Evolutionary conservation across 2,113 vertebrate genomes (phyloP).

Genomic region (Microcebus lehilahytsara): DNA sequence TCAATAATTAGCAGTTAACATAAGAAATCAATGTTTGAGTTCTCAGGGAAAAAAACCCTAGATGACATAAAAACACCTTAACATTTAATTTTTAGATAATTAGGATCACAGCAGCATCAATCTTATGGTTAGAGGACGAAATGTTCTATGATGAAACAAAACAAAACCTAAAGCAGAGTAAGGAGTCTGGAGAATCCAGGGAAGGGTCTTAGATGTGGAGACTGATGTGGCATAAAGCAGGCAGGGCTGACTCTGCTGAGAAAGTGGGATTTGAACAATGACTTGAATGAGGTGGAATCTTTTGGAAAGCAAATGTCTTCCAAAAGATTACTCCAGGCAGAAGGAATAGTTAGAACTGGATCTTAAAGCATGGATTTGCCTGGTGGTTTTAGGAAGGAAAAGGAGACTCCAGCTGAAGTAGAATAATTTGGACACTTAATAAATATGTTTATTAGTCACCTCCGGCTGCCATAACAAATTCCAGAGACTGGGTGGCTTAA

Average conservation of each 20-base stretch:
- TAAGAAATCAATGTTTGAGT: background rate
- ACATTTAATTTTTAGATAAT: background rate
- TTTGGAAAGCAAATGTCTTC: background rate
- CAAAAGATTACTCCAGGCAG: background rate
- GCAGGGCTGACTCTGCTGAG: background rate
- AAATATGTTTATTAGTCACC: background rate
- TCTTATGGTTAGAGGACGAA: background rate
- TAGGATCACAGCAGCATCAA: background rate
- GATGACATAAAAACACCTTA: background rate
- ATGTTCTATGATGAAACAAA: background rate
- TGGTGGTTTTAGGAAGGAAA: background rate
- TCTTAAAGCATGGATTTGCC: fast-evolving
- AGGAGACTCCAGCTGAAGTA: background rate
- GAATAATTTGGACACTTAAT: background rate
- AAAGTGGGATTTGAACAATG: background rate
- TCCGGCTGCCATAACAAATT: background rate
- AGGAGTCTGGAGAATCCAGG: no score
- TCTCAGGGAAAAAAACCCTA: background rate
- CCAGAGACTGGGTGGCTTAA: background rate
- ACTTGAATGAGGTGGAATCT: background rate
- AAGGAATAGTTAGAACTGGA: background rate
- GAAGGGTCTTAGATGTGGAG: background rate
- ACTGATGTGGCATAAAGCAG: background rate
- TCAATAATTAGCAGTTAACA: background rate
- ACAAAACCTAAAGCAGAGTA: background rate